Percentiles rank a stretch among this genome's conserved stretches.
Evolutionary conservation across 2,797 vertebrate genomes (phyloP).

Genomic region (Molothrus ater): DNA sequence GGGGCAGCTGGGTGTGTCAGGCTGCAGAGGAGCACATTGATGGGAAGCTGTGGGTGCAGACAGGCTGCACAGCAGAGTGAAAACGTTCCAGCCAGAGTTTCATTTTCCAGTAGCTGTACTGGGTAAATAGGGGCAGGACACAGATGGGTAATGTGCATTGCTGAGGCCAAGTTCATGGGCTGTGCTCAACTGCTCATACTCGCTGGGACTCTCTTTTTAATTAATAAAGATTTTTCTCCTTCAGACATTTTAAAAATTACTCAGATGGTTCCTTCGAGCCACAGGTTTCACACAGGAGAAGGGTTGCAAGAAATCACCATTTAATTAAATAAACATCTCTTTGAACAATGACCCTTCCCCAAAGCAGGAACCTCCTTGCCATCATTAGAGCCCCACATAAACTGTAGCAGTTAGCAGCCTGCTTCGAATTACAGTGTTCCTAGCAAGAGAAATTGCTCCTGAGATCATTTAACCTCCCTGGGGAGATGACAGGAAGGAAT

Average conservation of each 20-base stretch:
- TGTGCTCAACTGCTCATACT: background rate
- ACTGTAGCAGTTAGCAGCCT: conserved; percentile 47
- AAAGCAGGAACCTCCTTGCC: conserved; percentile 45
- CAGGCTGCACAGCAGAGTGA: fast-evolving
- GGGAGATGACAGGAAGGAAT: conserved; percentile 79
- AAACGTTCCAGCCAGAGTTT: background rate
- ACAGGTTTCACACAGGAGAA: background rate
- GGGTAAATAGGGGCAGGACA: background rate
- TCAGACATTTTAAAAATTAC: background rate
- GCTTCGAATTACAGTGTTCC: conserved; percentile 63
- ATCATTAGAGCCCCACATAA: conserved; percentile 46
- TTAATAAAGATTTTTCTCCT: background rate
- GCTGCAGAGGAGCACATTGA: background rate
- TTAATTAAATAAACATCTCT: conserved; percentile 51
- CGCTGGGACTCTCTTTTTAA: background rate
- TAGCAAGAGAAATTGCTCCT: conserved; percentile 73
- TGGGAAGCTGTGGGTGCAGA: background rate
- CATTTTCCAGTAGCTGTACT: background rate
- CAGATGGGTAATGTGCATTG: background rate
- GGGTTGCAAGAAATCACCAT: background rate
- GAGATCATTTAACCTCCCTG: conserved; percentile 75
- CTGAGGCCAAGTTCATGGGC: background rate
- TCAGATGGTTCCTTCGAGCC: background rate
- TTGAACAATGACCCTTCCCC: conserved; percentile 36
- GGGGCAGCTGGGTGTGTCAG: background rate